These are phyloP conservation scores for Laodelphax striatellus DNA, from an alignment of 1,140 invertebrate species.

Conservation along the genomic window DNA sequence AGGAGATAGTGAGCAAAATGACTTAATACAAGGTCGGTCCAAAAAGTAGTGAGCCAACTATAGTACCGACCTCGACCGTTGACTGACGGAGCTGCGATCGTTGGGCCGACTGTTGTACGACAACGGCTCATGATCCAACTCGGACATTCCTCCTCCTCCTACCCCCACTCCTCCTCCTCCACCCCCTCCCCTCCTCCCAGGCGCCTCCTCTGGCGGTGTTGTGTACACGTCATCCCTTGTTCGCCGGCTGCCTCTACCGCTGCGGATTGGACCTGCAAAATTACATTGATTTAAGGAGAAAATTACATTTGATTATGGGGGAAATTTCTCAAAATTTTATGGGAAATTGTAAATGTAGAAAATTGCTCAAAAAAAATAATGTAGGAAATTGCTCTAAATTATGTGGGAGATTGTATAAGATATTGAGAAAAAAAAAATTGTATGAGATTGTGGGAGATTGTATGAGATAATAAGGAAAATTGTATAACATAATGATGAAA, in stretches of 20 bases:
- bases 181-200: constrained; percentile 2
- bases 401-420: no score
- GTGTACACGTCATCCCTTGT: not conserved
- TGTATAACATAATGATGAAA: no score
- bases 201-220: constrained; percentile 7
- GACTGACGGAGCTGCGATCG: constrained; percentile 27
- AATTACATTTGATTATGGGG: no score
- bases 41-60: not conserved
- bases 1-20: no score
- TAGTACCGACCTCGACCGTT: constrained; percentile 4
- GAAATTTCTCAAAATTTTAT: no score
- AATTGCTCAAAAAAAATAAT: no score
- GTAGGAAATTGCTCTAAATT: no score
- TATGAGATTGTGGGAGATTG: not conserved
- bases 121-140: constrained; percentile 41
- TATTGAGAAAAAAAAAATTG: no score
- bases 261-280: not conserved
- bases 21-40: no score
- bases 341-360: no score
- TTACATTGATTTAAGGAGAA: no score
- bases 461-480: no score
- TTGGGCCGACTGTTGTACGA: constrained; percentile 83
- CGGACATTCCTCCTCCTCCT: not conserved
- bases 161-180: constrained; percentile 10
- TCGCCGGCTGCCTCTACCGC: not conserved